Percentiles rank a stretch among this genome's conserved stretches.
phyloP scores from a whole-genome alignment of 2,888 invertebrate genomes.

The Ormia ochracea region DNA sequence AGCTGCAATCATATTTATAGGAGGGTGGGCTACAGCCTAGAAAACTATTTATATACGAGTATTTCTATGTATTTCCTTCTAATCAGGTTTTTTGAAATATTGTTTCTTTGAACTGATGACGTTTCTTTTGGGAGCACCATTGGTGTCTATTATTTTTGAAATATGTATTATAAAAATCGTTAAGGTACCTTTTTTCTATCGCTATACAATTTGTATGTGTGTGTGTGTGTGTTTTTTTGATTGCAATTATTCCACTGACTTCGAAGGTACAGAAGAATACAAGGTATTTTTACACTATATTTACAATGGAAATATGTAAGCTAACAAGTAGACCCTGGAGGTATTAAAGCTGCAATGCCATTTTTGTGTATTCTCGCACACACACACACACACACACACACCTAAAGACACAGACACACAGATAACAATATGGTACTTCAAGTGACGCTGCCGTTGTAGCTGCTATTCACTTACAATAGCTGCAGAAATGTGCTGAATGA shows the following conservation, averaged over 20 bases:
- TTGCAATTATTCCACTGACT: conserved; percentile 48
- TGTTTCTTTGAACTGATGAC: neutral
- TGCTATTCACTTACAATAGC: conserved; percentile 32
- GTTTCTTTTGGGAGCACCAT: neutral
- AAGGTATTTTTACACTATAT: conserved; percentile 57
- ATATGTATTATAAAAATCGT: conserved; percentile 17
- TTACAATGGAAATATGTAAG: conserved; percentile 34
- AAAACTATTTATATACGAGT: too few relatives aligned
- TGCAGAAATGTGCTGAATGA: conserved; percentile 5
- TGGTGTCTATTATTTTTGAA: conserved; percentile 25
- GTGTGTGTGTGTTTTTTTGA: neutral
- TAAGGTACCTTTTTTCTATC: neutral
- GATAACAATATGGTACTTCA: conserved; percentile 9
- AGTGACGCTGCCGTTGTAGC: conserved; percentile 4
- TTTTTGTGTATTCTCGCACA: conserved; percentile 5
- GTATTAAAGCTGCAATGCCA: conserved; percentile 60
- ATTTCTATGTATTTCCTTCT: too few relatives aligned
- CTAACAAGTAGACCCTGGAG: conserved; percentile 61
- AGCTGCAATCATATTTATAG: too few relatives aligned
- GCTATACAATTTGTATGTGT: neutral
- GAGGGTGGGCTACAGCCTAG: too few relatives aligned
- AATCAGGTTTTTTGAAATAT: too few relatives aligned
- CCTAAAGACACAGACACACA: neutral
- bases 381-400: neutral
- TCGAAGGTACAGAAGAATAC: conserved; percentile 25